Evolutionary conservation across 2,797 vertebrate species (phyloP), one percentile per base, ranked within the genome.

Genomic region (Anableps anableps): DNA sequence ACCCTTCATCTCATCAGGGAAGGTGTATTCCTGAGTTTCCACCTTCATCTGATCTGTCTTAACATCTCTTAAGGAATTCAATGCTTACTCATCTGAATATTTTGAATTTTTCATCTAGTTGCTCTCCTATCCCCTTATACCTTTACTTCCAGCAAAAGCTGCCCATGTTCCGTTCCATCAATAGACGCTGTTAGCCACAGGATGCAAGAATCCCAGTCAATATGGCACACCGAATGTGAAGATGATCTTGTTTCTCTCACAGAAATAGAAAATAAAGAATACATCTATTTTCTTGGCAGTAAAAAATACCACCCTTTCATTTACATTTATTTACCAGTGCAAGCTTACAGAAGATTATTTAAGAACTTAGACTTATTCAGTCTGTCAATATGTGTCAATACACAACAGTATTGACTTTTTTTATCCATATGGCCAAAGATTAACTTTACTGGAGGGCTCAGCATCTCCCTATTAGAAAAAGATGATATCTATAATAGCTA

Each of bases 401-500:
- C 72, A 62, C 66, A 47, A 8, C 17, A 5, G 14, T 50, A 86
- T 43, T 73, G 74, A 88, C 36, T 17, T 82, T 71, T 53, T 66
- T 71, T 66, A 19, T 21, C 31, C 48, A 43, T 76, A 64, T 70
- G 58, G 34, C 80, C 64, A 83, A 70, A 82, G 85, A 83, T 88
- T 74, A 76, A 73, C 23, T 74, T 58, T 17, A 47, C 74, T 75
- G 34, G 29, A 79, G 70, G 73, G 51, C 60, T 74, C 14, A 26
- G 48, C 19, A 87, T 84, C 64, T 62, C 75, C 82, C 78, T 81
- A 76, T 71, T 79, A 47, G 64, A 79, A 68, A 77, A 75, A 75
- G 77, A 87, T 83, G 29, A 84, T 74, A 84, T 84, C 80, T 80
- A 5, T 78, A 62, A 72, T 51, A 31, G 76, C 66, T 77, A 53